A percentile compares a stretch with the other conserved stretches of the same genome.
Evolutionary conservation across 2,797 vertebrate genomes (phyloP).

Genomic region (Sebastes paucispinis): DNA sequence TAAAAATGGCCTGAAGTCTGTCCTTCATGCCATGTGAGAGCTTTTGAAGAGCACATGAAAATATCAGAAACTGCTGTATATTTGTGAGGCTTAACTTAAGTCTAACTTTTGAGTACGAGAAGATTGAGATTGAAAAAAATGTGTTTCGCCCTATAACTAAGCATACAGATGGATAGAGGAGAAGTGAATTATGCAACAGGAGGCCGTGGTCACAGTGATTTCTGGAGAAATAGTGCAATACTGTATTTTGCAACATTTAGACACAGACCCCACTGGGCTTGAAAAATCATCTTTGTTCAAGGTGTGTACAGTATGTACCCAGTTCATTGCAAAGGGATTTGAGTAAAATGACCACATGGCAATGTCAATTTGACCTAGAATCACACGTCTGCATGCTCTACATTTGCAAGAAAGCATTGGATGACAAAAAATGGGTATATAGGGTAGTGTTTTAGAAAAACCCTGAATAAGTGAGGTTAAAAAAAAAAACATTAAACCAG

Average conservation of each 20-base stretch:
- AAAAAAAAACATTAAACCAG: background rate
- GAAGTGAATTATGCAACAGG: background rate
- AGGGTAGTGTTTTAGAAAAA: slow-evolving; percentile 14
- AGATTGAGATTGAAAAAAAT: background rate
- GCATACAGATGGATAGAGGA: background rate
- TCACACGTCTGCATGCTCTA: background rate
- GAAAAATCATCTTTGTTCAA: background rate
- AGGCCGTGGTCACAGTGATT: background rate
- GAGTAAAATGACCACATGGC: background rate
- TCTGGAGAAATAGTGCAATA: background rate
- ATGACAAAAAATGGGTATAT: slow-evolving; percentile 7
- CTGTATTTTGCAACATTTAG: background rate
- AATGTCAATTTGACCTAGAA: slow-evolving; percentile 10
- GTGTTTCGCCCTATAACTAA: background rate
- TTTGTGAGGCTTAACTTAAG: background rate
- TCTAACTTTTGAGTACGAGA: background rate
- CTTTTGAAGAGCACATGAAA: background rate
- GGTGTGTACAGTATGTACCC: background rate
- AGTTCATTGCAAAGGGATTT: background rate
- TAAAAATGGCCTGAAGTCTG: background rate
- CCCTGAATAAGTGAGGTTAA: background rate
- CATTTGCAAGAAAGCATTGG: background rate
- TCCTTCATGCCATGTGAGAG: background rate
- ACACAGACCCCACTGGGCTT: background rate
- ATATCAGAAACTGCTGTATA: background rate